phyloP scores from a whole-genome alignment of 2,113 vertebrate species.

The Todiramphus saurophagus region DNA sequence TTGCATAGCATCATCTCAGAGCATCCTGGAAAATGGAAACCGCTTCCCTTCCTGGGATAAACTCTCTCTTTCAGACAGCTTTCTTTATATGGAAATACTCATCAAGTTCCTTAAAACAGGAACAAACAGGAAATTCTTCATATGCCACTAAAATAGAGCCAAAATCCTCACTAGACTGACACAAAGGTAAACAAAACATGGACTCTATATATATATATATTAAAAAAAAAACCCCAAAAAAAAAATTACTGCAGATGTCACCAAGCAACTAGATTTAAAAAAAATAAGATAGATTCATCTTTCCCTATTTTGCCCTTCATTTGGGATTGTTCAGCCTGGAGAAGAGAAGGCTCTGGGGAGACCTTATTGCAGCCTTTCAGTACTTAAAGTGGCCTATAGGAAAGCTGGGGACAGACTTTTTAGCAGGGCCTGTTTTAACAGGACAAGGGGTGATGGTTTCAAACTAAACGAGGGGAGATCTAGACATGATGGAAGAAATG shows the following conservation, averaged over 20 bases:
- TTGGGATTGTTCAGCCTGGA: background rate
- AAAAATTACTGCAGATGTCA: background rate
- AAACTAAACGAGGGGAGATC: background rate
- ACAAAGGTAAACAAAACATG: background rate
- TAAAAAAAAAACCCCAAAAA: background rate
- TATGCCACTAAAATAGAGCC: background rate
- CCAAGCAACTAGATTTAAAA: background rate
- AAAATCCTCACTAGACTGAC: background rate
- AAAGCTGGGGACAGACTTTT: background rate
- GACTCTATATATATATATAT: no score
- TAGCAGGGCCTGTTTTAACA: background rate
- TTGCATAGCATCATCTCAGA: background rate
- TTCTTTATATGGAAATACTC: slow-evolving; percentile 6
- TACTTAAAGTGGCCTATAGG: background rate
- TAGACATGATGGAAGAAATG: background rate
- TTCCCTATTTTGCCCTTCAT: background rate
- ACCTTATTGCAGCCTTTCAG: background rate
- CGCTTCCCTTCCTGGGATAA: background rate
- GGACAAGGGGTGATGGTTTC: background rate
- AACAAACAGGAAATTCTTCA: background rate
- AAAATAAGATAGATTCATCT: background rate
- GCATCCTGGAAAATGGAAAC: background rate
- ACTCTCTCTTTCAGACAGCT: background rate
- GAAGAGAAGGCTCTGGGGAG: background rate
- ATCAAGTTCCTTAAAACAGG: background rate